These are phyloP conservation scores for Clupea harengus DNA, from an alignment of 2,113 vertebrate species.

Conservation along the genomic window DNA sequence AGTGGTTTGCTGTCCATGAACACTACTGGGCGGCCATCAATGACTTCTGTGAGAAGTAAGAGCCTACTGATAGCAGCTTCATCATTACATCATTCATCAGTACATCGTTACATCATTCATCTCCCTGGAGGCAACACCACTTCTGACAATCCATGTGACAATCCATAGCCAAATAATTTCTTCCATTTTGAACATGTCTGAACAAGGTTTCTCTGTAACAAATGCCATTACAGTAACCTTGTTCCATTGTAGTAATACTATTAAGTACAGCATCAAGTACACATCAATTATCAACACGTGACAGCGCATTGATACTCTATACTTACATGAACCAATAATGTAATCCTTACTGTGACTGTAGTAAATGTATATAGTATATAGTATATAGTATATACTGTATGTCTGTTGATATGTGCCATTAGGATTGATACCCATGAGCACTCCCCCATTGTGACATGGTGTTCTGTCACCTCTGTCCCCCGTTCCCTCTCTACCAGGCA, in stretches of 20 bases:
- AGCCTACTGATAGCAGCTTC: constrained; percentile 31
- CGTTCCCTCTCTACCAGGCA: constrained; percentile 67
- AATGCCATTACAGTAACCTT: not conserved
- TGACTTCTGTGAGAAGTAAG: constrained; percentile 84
- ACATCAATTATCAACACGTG: not conserved
- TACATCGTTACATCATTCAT: not conserved
- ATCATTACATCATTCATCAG: not conserved
- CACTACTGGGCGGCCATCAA: constrained; percentile 88
- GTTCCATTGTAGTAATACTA: not conserved
- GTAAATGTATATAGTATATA: too few species aligned
- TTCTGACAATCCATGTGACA: not conserved
- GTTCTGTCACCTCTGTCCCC: not conserved
- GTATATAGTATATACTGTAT: too few species aligned
- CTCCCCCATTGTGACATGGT: too few species aligned
- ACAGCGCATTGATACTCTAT: not conserved
- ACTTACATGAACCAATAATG: not conserved
- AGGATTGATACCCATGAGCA: too few species aligned
- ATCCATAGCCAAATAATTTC: not conserved
- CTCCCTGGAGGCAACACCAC: not conserved
- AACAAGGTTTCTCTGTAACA: not conserved
- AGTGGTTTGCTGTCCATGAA: constrained; percentile 92
- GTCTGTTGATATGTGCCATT: too few species aligned
- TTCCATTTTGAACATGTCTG: not conserved
- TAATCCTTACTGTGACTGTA: not conserved
- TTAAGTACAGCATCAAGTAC: not conserved